Base-by-base conservation (phyloP, 2,888 invertebrate genomes). In the Helleia helle region DNA sequence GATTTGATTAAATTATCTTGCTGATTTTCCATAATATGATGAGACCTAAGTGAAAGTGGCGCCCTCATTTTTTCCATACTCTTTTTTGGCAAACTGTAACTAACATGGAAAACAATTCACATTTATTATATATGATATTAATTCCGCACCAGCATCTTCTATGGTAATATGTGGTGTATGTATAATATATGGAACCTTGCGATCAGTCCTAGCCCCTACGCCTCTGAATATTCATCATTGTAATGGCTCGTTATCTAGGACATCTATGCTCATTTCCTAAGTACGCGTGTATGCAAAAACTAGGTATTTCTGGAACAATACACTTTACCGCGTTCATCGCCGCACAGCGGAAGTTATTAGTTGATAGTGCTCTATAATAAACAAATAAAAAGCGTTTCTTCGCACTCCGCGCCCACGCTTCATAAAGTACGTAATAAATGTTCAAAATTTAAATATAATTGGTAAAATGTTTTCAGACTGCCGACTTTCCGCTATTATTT, bases 291-390 rank as follows among this genome's bases (percentile, higher is more conserved):
- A 25, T 26, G 31, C 25, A 26, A 31, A 40, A 40, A 40, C 12
- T 31, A 17, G 18, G 28, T 24, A 8, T 22, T 14, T 4, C 30
- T 39, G 14, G 11, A 15, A 42, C 31, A 40, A 28, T 38, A 25
- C 36, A 22, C 22, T 24, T 36, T 24, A 25, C 25, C 24, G 24
- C 24, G 30, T 28, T 25, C 9, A 24, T 11, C 14, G 7, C n/a
- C 11, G 13, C 9, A 29, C 18, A 42, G 34, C 44, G 54, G 52
- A 54, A 51, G 49, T 46, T 43, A 48, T 47, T 50, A 41, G 12
- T 11, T 36, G 43, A 49, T 46, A 48, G 27, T 13, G 31, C 28
- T 14, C 36, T 38, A 40, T 40, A 15, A 30, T 31, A 25, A 17
- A 17, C 22, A 25, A 25, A 39, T 30, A 15, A 24, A 24, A 25